phyloP scores from a whole-genome alignment of 2,888 invertebrate species.

The Diaphora mendica region DNA sequence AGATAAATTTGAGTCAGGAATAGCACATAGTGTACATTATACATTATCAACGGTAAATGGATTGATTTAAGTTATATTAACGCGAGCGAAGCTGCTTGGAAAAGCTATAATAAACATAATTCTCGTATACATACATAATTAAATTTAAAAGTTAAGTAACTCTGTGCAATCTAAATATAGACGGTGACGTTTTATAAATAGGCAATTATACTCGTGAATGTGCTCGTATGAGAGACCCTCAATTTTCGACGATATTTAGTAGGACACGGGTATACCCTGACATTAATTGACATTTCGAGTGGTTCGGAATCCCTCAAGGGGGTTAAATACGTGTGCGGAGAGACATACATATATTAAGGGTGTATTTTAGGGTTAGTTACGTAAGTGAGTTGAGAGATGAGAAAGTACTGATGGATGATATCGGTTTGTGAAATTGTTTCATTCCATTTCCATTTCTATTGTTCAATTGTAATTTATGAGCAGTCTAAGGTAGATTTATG shows the following conservation, averaged over 20 bases:
- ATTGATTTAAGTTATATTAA: no score
- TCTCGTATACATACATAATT: neutral
- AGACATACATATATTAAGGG: constrained; percentile 45
- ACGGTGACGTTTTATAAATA: constrained; percentile 45
- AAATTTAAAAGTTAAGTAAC: neutral
- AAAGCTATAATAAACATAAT: neutral
- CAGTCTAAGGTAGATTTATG: neutral
- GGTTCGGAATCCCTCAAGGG: constrained; percentile 42
- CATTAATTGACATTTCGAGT: constrained; percentile 61
- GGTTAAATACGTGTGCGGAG: constrained; percentile 39
- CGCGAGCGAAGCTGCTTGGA: neutral
- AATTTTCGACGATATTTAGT: constrained; percentile 47
- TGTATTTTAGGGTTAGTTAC: constrained; percentile 29
- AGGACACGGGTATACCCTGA: constrained; percentile 40
- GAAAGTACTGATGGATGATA: constrained; percentile 14
- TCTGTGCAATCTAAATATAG: constrained; percentile 32
- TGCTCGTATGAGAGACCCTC: constrained; percentile 38
- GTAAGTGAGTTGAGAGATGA: constrained; percentile 12
- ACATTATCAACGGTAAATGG: no score
- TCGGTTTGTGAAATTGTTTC: neutral
- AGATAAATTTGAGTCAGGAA: neutral
- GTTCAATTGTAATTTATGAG: neutral
- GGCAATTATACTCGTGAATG: constrained; percentile 40
- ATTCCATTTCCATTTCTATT: neutral
- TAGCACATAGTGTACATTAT: neutral